These are phyloP conservation scores for Mormoops blainvillei DNA, from an alignment of 2,113 vertebrate genomes.

Conservation along the genomic window DNA sequence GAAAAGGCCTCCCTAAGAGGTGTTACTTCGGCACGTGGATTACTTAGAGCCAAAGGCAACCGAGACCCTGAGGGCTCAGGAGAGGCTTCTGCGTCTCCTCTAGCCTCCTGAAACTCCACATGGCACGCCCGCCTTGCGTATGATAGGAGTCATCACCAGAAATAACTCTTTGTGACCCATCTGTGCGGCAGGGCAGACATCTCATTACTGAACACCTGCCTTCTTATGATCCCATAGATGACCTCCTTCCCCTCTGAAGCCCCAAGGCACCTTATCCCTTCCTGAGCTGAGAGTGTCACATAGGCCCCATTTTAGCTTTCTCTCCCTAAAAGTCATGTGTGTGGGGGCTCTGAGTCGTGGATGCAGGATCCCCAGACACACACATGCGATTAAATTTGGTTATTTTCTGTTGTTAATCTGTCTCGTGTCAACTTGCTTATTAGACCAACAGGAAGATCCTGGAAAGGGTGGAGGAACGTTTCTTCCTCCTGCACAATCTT, in stretches of 20 bases:
- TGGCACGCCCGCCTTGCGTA: not conserved
- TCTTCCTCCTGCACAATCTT: not conserved
- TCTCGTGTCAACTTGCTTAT: not conserved
- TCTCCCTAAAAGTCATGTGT: not conserved
- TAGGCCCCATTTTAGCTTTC: not conserved
- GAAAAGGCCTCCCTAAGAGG: not conserved
- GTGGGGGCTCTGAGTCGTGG: not conserved
- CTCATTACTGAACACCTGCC: not conserved
- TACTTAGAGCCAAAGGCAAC: not conserved
- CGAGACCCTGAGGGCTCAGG: not conserved
- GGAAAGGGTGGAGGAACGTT: not conserved
- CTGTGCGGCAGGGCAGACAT: no score
- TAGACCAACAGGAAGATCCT: not conserved
- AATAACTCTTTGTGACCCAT: not conserved
- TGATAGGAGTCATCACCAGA: no score
- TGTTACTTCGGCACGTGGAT: not conserved
- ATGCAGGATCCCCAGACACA: not conserved
- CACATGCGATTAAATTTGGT: not conserved
- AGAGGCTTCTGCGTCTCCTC: not conserved
- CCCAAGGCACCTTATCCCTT: accelerated
- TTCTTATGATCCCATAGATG: not conserved
- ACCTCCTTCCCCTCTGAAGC: not conserved
- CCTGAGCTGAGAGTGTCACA: not conserved
- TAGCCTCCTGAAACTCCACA: not conserved
- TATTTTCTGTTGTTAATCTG: not conserved